Evolutionary conservation across 2,797 vertebrate species (phyloP), one percentile per base, ranked within the genome.

Genomic region (Schizopygopsis malacanthus): DNA sequence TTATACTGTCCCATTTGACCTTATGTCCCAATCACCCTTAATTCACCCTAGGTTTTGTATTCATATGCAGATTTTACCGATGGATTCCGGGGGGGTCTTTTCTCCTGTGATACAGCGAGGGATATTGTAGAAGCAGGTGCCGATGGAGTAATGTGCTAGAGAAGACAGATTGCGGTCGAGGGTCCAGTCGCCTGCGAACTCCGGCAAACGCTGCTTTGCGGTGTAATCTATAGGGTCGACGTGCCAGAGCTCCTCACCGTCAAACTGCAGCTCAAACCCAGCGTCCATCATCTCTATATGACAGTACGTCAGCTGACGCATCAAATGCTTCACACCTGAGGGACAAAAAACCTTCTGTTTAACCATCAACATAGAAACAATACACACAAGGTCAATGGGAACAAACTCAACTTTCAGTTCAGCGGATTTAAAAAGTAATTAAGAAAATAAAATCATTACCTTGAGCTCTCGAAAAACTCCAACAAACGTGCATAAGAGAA

Each of bases 221-320:
- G 45, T 47, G 4, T 47, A 65, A 78, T 20, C 33, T 6, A 2
- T 0, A 1, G 71, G 73, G n/a, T 89, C 47, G 0, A 88, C 83
- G 4, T 76, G 85, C 65, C 28, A 70, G 28, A 91, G 76, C 78
- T 91, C 28, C 69, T 91, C 73, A 0, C 82, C 33, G 1, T 91
- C 85, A 45, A 71, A 87, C 41, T 91, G 87, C 33, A 86, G 76
- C 2, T 89, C 86, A 22, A 77, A 81, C 41, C 89, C 88, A 0
- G 82, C 72, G 0, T 11, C 75, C 0, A 0, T 0, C 43, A 33
- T 61, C 5, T 72, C 25, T 4, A 16, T 72, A 3, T 84, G 79
- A 28, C 90, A 91, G 83, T 88, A 89, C 8, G 81, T 91, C 76
- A 90, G 2, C n/a, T 89, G 72, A 22, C 83, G 47, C 6, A 91